phyloP scores from a whole-genome alignment of 2,113 vertebrate species.

The Hyperoodon ampullatus region DNA sequence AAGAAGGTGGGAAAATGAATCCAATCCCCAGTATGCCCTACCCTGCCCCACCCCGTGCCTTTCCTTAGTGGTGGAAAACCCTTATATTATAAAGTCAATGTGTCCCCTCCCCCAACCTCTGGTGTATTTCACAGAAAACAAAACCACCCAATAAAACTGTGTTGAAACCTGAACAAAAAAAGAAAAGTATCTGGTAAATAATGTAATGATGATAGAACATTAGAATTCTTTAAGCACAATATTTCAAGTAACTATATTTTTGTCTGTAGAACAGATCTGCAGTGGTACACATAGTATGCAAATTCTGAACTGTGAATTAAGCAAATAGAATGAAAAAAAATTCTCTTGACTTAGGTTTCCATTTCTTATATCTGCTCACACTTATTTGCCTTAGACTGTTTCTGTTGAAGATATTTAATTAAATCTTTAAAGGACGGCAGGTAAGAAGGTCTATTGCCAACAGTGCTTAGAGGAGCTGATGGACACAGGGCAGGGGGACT shows the following conservation, averaged over 20 bases:
- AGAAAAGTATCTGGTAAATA: slow-evolving; percentile 46
- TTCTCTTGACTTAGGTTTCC: neutral
- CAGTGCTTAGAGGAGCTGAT: neutral
- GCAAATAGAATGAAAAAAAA: neutral
- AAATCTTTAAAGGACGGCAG: neutral
- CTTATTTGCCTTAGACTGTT: neutral
- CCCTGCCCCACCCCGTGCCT: neutral
- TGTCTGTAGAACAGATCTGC: neutral
- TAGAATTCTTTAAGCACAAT: slow-evolving; percentile 21
- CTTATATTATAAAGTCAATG: slow-evolving; percentile 68
- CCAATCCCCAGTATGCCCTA: neutral
- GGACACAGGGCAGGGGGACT: too few relatives aligned
- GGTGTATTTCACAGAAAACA: slow-evolving; percentile 72
- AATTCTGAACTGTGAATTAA: slow-evolving; percentile 20
- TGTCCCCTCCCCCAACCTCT: slow-evolving; percentile 57
- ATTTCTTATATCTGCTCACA: neutral
- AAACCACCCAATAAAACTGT: slow-evolving; percentile 67
- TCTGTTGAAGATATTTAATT: neutral
- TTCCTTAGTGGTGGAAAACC: slow-evolving; percentile 66
- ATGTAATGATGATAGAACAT: slow-evolving; percentile 52
- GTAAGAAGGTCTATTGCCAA: neutral
- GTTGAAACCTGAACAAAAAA: slow-evolving; percentile 60
- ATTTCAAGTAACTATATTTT: slow-evolving; percentile 29
- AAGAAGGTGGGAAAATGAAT: slow-evolving; percentile 68
- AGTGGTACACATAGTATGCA: neutral